phyloP scores from a whole-genome alignment of 2,797 vertebrate genomes.

The Thunnus albacares region DNA sequence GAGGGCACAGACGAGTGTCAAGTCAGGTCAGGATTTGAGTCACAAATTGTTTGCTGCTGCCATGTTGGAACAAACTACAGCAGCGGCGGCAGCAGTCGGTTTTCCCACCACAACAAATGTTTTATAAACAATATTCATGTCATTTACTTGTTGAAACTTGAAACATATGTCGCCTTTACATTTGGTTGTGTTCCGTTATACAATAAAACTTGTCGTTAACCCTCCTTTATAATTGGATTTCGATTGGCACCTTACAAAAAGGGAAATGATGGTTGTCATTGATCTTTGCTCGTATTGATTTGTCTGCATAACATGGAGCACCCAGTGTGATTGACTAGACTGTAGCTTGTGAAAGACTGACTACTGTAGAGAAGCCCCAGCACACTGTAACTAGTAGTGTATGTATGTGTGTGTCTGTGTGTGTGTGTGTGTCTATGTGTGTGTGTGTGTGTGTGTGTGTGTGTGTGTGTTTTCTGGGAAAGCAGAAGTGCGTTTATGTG shows the following conservation, averaged over 20 bases:
- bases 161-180: neutral
- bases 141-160: neutral
- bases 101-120: neutral
- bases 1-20: slow-evolving; percentile 5
- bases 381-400: slow-evolving; percentile 6
- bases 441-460: slow-evolving; percentile 14
- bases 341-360: slow-evolving; percentile 57
- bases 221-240: slow-evolving; percentile 83
- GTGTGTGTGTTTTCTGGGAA: neutral
- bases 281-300: slow-evolving; percentile 80
- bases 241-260: slow-evolving; percentile 79
- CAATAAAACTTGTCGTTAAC: slow-evolving; percentile 51
- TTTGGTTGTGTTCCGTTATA: slow-evolving; percentile 37
- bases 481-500: slow-evolving; percentile 38
- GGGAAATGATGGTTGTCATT: slow-evolving; percentile 81
- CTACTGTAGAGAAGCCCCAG: slow-evolving; percentile 41
- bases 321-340: slow-evolving; percentile 66
- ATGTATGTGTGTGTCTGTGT: slow-evolving; percentile 11
- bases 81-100: neutral
- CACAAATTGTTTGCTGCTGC: slow-evolving; percentile 10
- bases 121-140: neutral
- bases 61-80: neutral
- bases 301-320: slow-evolving; percentile 77
- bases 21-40: slow-evolving; percentile 37
- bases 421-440: neutral